These are phyloP conservation scores for Paratilapia polleni DNA, from an alignment of 2,113 vertebrate species.

Conservation along the genomic window DNA sequence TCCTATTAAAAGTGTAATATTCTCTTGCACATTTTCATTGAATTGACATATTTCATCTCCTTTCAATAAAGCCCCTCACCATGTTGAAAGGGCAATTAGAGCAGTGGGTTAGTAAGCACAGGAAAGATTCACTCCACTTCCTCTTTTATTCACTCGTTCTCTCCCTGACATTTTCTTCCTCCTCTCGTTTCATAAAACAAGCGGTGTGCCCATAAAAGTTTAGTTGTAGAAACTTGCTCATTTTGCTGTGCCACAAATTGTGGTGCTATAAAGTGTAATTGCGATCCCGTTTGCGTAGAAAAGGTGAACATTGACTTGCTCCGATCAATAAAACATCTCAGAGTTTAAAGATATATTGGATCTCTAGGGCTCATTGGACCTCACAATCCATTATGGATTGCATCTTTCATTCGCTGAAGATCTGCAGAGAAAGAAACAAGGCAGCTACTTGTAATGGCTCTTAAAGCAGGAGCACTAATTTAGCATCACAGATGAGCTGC, in stretches of 20 bases:
- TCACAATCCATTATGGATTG: slow-evolving; percentile 62
- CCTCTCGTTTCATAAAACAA: slow-evolving; percentile 46
- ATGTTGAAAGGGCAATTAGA: slow-evolving; percentile 74
- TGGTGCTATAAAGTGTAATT: slow-evolving; percentile 60
- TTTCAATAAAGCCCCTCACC: slow-evolving; percentile 60
- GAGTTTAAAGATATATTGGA: slow-evolving; percentile 60
- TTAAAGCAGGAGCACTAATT: slow-evolving; percentile 2
- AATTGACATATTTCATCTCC: slow-evolving; percentile 67
- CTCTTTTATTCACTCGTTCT: slow-evolving; percentile 16
- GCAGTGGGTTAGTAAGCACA: slow-evolving; percentile 58
- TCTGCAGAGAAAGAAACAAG: slow-evolving; percentile 32
- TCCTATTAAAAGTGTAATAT: slow-evolving; percentile 62
- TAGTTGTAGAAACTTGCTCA: slow-evolving; percentile 41
- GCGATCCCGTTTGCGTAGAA: slow-evolving; percentile 55
- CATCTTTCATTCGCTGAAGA: slow-evolving; percentile 41
- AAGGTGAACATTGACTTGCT: slow-evolving; percentile 68
- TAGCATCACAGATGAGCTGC: slow-evolving; percentile 34
- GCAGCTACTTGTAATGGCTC: slow-evolving; percentile 21
- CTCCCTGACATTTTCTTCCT: slow-evolving; percentile 32
- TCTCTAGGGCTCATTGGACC: slow-evolving; percentile 48
- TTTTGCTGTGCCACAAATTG: slow-evolving; percentile 46
- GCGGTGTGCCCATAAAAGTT: slow-evolving; percentile 53
- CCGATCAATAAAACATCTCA: slow-evolving; percentile 73
- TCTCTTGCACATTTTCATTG: slow-evolving; percentile 48
- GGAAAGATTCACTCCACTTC: slow-evolving; percentile 26